Conservation (phyloP, 2,113 vertebrate species). For the Pelobates fuscus region DNA sequence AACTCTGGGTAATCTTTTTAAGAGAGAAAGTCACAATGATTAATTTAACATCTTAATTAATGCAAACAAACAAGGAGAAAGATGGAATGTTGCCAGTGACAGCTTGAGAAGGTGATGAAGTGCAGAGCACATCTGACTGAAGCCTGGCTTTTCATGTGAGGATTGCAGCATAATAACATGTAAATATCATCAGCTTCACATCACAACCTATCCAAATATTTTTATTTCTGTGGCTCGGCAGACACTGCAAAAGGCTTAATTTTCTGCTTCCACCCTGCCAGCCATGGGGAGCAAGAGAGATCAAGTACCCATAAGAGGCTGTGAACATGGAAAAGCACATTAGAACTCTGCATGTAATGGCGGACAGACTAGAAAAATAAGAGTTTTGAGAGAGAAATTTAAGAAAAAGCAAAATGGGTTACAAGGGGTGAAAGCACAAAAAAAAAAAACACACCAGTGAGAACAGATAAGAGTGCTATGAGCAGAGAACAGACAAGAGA, state of each 20-base stretch:
- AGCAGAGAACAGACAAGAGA: too few species aligned
- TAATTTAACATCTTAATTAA: slow-evolving; percentile 72
- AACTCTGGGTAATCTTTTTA: slow-evolving; percentile 52
- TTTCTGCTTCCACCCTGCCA: slow-evolving; percentile 61
- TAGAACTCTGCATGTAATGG: too few species aligned
- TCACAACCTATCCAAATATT: slow-evolving; percentile 79
- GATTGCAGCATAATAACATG: slow-evolving; percentile 63
- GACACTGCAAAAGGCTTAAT: slow-evolving; percentile 70
- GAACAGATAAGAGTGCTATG: too few species aligned
- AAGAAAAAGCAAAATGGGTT: neutral
- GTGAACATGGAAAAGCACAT: neutral
- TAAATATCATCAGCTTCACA: slow-evolving; percentile 72
- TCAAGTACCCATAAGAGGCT: slow-evolving; percentile 1
- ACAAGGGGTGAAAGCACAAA: neutral
- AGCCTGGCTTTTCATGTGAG: slow-evolving; percentile 67
- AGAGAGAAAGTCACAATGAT: slow-evolving; percentile 66
- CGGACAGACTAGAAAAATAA: neutral
- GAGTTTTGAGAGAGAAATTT: neutral
- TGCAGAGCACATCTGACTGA: slow-evolving; percentile 60
- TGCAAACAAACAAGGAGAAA: slow-evolving; percentile 75
- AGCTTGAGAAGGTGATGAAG: slow-evolving; percentile 65
- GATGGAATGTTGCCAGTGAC: slow-evolving; percentile 73
- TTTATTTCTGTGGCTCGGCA: slow-evolving; percentile 70
- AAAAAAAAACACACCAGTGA: neutral
- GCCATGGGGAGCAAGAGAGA: neutral